Evolutionary conservation across 2,797 vertebrate species (phyloP).

Genomic region (Bovichtus variegatus): DNA sequence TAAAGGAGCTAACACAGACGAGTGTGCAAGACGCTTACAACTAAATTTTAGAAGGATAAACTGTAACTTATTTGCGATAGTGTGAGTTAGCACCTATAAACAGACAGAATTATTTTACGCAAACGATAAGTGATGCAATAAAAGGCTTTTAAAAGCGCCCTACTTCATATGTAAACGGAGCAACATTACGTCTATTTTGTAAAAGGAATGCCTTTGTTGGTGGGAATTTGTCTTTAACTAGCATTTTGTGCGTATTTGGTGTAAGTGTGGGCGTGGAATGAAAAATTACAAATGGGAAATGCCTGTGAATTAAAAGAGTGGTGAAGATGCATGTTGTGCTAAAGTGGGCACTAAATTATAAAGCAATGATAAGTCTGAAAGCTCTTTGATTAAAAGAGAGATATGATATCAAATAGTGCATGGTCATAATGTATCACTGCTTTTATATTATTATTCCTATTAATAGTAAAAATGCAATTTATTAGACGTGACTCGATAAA

Average conservation of each 20-base stretch:
- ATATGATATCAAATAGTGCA: constrained; percentile 6
- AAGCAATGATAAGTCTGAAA: constrained; percentile 18
- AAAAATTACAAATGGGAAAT: constrained; percentile 8
- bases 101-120: too few relatives aligned
- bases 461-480: constrained; percentile 2
- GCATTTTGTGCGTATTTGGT: constrained; percentile 5
- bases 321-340: background rate
- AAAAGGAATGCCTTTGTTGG: constrained; percentile 4
- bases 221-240: constrained; percentile 4
- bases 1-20: constrained; percentile 17
- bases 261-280: background rate
- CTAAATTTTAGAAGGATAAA: constrained; percentile 19
- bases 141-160: too few relatives aligned
- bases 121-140: too few relatives aligned
- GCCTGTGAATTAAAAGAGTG: background rate
- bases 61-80: background rate
- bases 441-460: constrained; percentile 18
- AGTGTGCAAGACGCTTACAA: constrained; percentile 25
- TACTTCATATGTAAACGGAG: constrained; percentile 5
- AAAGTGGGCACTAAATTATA: constrained; percentile 7
- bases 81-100: constrained; percentile 7
- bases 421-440: constrained; percentile 11
- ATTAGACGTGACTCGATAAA: background rate
- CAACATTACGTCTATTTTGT: constrained; percentile 9
- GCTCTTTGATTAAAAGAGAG: constrained; percentile 10